Conservation (phyloP, 92 coral and sea anemone genomes). For the Scolanthus callimorphus region DNA sequence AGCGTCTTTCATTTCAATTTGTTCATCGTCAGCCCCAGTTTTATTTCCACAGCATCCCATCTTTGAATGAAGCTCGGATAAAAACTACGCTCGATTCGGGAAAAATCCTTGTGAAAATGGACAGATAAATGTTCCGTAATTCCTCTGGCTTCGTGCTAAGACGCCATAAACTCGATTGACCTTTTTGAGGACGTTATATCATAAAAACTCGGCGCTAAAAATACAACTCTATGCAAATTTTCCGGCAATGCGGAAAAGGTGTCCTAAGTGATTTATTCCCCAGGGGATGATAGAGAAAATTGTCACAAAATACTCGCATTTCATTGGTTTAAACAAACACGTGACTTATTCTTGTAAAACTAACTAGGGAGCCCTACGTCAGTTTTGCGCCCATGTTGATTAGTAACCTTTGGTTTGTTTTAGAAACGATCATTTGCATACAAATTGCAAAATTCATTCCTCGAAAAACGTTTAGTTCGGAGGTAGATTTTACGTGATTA, state of each 20-base stretch:
- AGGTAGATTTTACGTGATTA: no score
- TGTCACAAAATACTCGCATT: neutral
- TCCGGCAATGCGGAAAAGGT: neutral
- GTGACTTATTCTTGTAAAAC: no score
- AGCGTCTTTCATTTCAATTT: slow-evolving; percentile 65
- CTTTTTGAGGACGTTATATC: neutral
- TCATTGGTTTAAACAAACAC: no score
- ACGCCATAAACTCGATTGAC: neutral
- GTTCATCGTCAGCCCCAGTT: slow-evolving; percentile 74
- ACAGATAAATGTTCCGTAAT: neutral
- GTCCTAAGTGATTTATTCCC: neutral
- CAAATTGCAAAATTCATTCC: no score
- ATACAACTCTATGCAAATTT: neutral
- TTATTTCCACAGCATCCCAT: slow-evolving; percentile 98
- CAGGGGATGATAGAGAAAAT: neutral
- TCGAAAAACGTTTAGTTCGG: no score
- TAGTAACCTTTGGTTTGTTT: no score
- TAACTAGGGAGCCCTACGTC: neutral
- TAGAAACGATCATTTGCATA: no score
- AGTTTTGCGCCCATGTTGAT: neutral
- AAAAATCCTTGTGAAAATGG: no score
- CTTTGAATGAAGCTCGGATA: neutral
- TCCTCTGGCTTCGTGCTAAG: neutral
- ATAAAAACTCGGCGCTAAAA: neutral
- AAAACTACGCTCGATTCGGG: neutral